Percentiles rank a stretch among this genome's conserved stretches.
Evolutionary conservation across 1,140 invertebrate species (phyloP).

Genomic region (Drosophila seguyi): DNA sequence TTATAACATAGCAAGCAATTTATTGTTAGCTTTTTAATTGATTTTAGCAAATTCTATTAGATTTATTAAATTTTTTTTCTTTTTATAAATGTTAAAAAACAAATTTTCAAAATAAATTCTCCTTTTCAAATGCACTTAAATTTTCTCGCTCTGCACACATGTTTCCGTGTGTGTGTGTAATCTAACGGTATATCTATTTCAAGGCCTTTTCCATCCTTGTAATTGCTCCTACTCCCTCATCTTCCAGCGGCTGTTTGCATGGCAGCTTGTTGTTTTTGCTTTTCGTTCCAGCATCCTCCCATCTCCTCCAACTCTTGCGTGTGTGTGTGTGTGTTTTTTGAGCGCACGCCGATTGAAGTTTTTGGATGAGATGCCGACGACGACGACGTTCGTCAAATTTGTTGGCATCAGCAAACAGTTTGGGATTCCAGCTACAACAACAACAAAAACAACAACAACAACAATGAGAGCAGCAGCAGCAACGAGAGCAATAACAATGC

Average conservation of each 20-base stretch:
- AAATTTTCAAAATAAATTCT: background rate
- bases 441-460: too few relatives aligned
- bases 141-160: constrained; percentile 24
- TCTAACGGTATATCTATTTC: constrained; percentile 70
- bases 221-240: constrained; percentile 36
- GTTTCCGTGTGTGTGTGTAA: constrained; percentile 12
- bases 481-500: constrained; percentile 40
- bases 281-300: constrained; percentile 40
- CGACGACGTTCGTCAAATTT: constrained; percentile 81
- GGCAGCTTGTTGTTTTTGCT: constrained; percentile 30
- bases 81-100: background rate
- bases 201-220: constrained; percentile 78
- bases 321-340: constrained; percentile 12
- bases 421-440: constrained; percentile 50
- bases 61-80: background rate
- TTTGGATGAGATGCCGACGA: constrained; percentile 62
- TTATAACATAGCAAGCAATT: too few relatives aligned
- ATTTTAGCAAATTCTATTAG: too few relatives aligned
- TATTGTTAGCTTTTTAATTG: too few relatives aligned
- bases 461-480: constrained; percentile 15
- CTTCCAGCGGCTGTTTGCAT: constrained; percentile 16
- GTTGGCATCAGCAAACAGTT: constrained; percentile 83
- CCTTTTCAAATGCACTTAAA: background rate
- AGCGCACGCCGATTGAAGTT: constrained; percentile 79
- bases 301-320: background rate